Evolutionary conservation across 2,888 invertebrate genomes (phyloP).

Genomic region (Amphipoea lucens): DNA sequence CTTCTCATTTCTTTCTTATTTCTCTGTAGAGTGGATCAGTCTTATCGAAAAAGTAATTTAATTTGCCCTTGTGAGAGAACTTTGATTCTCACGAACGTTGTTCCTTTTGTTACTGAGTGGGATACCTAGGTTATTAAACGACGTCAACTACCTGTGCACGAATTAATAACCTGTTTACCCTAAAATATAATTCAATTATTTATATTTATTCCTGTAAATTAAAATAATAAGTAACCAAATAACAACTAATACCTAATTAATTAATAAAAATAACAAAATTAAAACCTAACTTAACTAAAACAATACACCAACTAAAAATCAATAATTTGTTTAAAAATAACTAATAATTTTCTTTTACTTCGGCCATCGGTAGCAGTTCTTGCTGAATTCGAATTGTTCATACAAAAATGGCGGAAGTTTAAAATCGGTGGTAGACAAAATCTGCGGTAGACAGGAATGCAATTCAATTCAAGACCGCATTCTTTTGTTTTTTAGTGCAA

Average conservation of each 20-base stretch:
- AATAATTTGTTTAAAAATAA: not conserved
- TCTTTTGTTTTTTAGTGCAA: not conserved
- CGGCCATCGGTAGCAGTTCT: too few relatives aligned
- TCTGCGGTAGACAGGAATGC: not conserved
- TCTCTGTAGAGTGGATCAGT: not conserved
- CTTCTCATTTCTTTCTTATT: conserved; percentile 1
- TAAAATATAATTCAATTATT: not conserved
- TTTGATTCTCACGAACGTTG: conserved; percentile 16
- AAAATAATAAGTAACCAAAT: too few relatives aligned
- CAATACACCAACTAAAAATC: too few relatives aligned
- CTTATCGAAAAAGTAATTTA: conserved; percentile 25
- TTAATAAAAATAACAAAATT: too few relatives aligned
- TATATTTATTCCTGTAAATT: too few relatives aligned
- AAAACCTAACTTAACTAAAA: too few relatives aligned
- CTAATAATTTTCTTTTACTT: not conserved
- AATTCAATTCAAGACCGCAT: not conserved
- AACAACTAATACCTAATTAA: too few relatives aligned
- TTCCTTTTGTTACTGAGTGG: not conserved
- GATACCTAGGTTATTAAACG: not conserved
- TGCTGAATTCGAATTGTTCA: not conserved
- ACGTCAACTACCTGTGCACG: not conserved
- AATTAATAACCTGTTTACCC: not conserved
- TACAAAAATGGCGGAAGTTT: not conserved
- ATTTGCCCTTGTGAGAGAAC: conserved; percentile 32
- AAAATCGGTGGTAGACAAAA: too few relatives aligned